These are phyloP conservation scores for Shargacucullia verbasci DNA, from an alignment of 2,888 invertebrate genomes.

Conservation along the genomic window DNA sequence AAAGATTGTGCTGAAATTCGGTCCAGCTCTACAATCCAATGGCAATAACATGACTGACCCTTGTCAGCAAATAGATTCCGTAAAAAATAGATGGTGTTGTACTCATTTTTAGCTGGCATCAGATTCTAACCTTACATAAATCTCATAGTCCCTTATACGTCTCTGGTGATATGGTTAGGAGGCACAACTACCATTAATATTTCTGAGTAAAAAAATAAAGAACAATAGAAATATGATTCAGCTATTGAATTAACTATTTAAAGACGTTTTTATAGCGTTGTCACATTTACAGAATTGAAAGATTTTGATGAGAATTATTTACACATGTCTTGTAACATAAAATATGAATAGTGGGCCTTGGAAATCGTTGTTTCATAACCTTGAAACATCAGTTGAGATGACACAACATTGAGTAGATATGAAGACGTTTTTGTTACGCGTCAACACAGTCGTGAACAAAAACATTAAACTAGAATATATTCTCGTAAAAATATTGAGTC, in stretches of 20 bases:
- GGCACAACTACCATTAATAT: slow-evolving; percentile 72
- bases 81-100: slow-evolving; percentile 74
- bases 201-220: slow-evolving; percentile 69
- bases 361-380: slow-evolving; percentile 32
- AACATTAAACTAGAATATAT: not conserved
- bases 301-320: slow-evolving; percentile 33
- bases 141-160: slow-evolving; percentile 72
- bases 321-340: slow-evolving; percentile 31
- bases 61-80: slow-evolving; percentile 77
- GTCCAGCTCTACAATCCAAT: slow-evolving; percentile 60
- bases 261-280: slow-evolving; percentile 4
- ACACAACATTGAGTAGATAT: slow-evolving; percentile 40
- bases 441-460: slow-evolving; percentile 7
- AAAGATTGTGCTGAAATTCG: slow-evolving; percentile 70
- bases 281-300: not conserved
- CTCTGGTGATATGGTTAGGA: slow-evolving; percentile 67
- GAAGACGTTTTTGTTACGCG: slow-evolving; percentile 36
- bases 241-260: slow-evolving; percentile 54
- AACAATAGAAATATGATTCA: slow-evolving; percentile 56
- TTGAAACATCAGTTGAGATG: slow-evolving; percentile 42
- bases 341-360: slow-evolving; percentile 40
- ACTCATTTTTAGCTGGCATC: slow-evolving; percentile 72
- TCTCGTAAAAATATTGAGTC: no score
- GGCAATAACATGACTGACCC: slow-evolving; percentile 77
- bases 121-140: slow-evolving; percentile 74